Evolutionary conservation across 2,888 invertebrate genomes (phyloP), one percentile per base, ranked within the genome.

Genomic region (Dryococelus australis): DNA sequence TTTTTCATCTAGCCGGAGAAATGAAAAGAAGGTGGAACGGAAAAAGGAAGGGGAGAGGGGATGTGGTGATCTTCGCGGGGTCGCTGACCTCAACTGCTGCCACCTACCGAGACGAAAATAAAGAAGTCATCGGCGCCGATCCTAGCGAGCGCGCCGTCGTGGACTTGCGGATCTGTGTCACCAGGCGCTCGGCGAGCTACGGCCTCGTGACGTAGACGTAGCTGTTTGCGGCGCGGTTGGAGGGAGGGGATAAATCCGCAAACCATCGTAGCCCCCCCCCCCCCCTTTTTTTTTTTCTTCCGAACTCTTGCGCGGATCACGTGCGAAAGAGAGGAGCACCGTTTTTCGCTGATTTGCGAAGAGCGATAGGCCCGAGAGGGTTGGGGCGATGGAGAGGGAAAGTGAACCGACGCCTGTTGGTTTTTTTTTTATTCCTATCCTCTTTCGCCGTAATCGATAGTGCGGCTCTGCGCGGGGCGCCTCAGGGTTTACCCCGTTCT

Each of bases 321-420:
- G 65, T 20, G 65, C 20, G 65, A n/a, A n/a, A 65, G 20, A 65
- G 65, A n/a, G 8, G 65, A 24, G n/a, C 65, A 65, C 65, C 65
- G 65, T 65, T 65, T 65, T 65, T 65, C 65, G 65, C 65, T 24
- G 65, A 65, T 65, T 65, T n/a, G 65, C 65, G 65, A 65, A 65
- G 65, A 20, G 65, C 6, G 65, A 65, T 24, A 8, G 65, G n/a
- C 51, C 51, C 51, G 35, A 35, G 35, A 4, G 35, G 35, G 35
- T 35, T 65, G 65, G 65, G n/a, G 65, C 24, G 6, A 20, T 20
- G 65, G 65, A 65, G n/a, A 65, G 65, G 65, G 65, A 65, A 65
- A 65, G 65, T 65, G 20, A 65, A 65, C 65, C 65, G n/a, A 16
- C 65, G 24, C 65, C 24, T 51, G 51, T 6, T 16, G 20, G 16